These are phyloP conservation scores for Gobionotothen gibberifrons DNA, from an alignment of 2,797 vertebrate genomes.

Conservation along the genomic window DNA sequence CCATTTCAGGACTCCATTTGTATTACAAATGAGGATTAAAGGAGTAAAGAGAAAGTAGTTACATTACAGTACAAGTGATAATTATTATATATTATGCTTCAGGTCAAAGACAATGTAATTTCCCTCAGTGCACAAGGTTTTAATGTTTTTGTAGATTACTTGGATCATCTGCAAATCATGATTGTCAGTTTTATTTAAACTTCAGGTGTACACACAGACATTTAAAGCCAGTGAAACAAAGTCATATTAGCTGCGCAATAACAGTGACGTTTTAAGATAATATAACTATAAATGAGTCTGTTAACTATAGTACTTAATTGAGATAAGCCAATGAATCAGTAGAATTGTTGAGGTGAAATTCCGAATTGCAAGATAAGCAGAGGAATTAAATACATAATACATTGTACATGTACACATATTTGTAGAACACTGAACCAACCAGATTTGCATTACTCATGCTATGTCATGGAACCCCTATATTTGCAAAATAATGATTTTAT, in stretches of 20 bases:
- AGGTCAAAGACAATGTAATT: not conserved
- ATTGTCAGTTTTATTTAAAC: slow-evolving; percentile 15
- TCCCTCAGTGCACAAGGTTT: not conserved
- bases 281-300: slow-evolving; percentile 9
- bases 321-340: slow-evolving; percentile 3
- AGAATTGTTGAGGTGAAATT: slow-evolving; percentile 40
- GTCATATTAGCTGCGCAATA: slow-evolving; percentile 11
- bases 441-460: not conserved
- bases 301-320: not conserved
- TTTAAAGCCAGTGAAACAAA: not conserved
- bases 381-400: slow-evolving; percentile 33
- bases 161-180: not conserved
- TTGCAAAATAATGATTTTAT: too few species aligned
- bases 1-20: slow-evolving; percentile 9
- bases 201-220: not conserved
- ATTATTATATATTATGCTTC: not conserved
- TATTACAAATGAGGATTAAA: not conserved
- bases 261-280: not conserved
- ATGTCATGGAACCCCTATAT: not conserved
- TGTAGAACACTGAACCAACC: not conserved
- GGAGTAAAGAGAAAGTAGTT: not conserved
- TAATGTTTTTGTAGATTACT: not conserved
- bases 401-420: not conserved
- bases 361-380: slow-evolving; percentile 30
- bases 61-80: not conserved